A percentile compares a stretch with the other conserved stretches of the same genome.
Evolutionary conservation across 2,797 vertebrate species (phyloP).

Genomic region (Fundulus diaphanus): DNA sequence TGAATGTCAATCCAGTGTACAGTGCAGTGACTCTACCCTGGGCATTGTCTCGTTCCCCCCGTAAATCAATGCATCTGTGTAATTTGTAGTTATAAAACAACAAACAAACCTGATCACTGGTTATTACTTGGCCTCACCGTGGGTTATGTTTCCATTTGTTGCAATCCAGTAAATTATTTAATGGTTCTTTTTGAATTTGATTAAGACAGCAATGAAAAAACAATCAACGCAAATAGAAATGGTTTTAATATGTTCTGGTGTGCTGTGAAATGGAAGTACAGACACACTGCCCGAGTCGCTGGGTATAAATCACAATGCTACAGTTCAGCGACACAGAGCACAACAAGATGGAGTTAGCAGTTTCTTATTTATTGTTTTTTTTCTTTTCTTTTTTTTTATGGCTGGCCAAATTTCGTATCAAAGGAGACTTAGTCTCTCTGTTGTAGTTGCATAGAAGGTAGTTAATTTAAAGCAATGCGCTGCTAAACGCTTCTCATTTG

Average conservation of each 20-base stretch:
- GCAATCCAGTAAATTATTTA: constrained; percentile 44
- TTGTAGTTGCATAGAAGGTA: neutral
- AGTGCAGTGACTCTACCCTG: constrained; percentile 1
- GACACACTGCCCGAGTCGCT: neutral
- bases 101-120: constrained; percentile 25
- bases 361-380: neutral
- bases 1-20: neutral
- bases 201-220: constrained; percentile 28
- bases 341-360: neutral
- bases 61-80: constrained; percentile 11
- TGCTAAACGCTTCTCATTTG: neutral
- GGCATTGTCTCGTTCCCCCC: neutral
- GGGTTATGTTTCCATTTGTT: constrained; percentile 26
- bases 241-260: constrained; percentile 45
- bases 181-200: constrained; percentile 47
- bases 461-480: neutral
- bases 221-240: constrained; percentile 35
- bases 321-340: constrained; percentile 14
- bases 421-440: neutral
- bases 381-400: neutral
- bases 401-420: neutral
- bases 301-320: constrained; percentile 5
- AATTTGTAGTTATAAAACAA: constrained; percentile 40
- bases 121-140: constrained; percentile 28
- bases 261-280: constrained; percentile 56